Evolutionary conservation across 2,113 vertebrate species (phyloP), one percentile per base, ranked within the genome.

Genomic region (Athene cunicularia): DNA sequence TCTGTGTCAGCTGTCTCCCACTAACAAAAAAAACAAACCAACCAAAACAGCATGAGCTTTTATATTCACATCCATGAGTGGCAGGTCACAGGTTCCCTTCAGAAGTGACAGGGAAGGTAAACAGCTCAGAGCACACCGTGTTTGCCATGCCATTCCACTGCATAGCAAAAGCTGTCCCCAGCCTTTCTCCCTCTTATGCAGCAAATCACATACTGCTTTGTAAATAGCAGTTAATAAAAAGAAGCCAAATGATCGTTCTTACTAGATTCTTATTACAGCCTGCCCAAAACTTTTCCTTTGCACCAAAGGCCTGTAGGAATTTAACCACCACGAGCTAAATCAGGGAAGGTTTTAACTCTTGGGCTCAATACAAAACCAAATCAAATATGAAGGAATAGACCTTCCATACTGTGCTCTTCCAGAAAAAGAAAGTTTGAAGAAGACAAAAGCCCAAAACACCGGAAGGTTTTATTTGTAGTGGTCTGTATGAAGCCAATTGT

Each of bases 381-480:
- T 73, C 33, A 21, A 56, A 35, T 22, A 13, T 1, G 21, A 62
- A 87, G 77, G 60, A 77, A 74, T 74, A 74, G 8, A 79, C 60
- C 68, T 89, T 60, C 84, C 0, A 0, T 84, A 58, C 72, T 30
- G 5, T 2, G 2, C 20, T 93, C 68, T 66, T 92, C 39, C 74
- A 95, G 87, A 80, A 90, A 70, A 77, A 32, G 75, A 73, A 94
- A 93, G 63, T 77, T 66, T 72, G 66, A 49, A 74, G 74, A 88
- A 86, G 95, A 94, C 53, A 83, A 83, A 95, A 95, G 59, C 37
- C 64, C 56, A 10, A 53, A 94, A 79, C 84, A 95, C 76, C 16
- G 63, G 95, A 97, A 95, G 82, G 86, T 88, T 96, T 95, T 97
- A 93, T 97, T 96, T 95, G 79, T 95, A 15, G 72, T 88, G 55